Evolutionary conservation across 2,888 invertebrate genomes (phyloP), one percentile per base, ranked within the genome.

Genomic region (Esperia sulphurella): DNA sequence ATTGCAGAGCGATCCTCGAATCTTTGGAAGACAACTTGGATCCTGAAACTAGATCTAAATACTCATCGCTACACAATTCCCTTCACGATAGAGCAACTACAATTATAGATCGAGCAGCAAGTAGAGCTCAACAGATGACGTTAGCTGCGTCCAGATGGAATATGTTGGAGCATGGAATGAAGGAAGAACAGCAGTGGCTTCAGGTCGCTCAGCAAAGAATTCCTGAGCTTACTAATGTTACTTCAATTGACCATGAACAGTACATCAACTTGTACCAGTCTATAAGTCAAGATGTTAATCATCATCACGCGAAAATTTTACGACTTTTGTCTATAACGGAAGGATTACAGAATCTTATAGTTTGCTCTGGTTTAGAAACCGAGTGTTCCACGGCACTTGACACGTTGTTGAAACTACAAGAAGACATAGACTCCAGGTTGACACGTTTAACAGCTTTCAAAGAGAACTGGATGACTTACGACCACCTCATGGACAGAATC

Each of bases 61-160:
- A 95, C 73, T 92, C 94, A 0, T 91, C 92, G 10, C 75, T 96
- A 14, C 96, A 97, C 70, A 93, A 94, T 63, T 92, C 94, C 41
- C 83, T 97, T 8, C 95, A 96, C 60, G 92, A 93, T 52, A 91
- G 93, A 63, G 96, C 96, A 13, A 94, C 93, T 0, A 82, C 92
- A 3, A 93, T 96, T 49, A 86, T 97, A 52, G 96, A 97, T 55
- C 93, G 94, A 69, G 96, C 96, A 10, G 94, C 95, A 0, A 93
- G 93, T 48, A 91, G 95, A 50, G 94, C 95, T 43, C 96, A 96
- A 66, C 93, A 95, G 70, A 94, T 96, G 93, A 95, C 96, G 0
- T 83, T 95, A 54, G 96, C 96, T 0, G 96, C 96, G 8, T 95
- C 96, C 0, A 91, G 95, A 43, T 97, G 96, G 96, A 94, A 94